Evolutionary conservation across 2,797 vertebrate species (phyloP), one percentile per base, ranked within the genome.

Genomic region (Eleutherodactylus coqui): DNA sequence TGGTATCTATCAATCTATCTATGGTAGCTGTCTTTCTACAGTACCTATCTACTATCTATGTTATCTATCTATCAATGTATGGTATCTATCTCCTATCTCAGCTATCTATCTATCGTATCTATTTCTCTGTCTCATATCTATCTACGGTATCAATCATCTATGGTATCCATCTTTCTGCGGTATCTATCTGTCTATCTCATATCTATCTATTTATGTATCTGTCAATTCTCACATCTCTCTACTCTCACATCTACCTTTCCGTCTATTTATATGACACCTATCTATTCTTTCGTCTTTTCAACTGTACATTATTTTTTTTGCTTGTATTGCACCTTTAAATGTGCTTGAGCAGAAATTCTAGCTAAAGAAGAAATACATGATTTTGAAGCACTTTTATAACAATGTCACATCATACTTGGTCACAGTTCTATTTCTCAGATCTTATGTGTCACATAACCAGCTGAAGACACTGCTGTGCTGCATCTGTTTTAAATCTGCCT

Each of bases 401-500:
- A 84, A 84, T 81, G 69, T 81, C 70, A 84, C 82, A 84, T 79
- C 82, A 87, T 80, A 85, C 70, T 84, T 87, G 86, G 86, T 87
- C 82, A 87, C 86, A 87, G 82, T 67, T 87, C 82, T 87, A 17
- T 84, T 85, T 84, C 86, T 84, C 58, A 76, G 86, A 84, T 84
- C 77, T 80, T 69, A 87, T 85, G 82, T 87, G 86, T 85, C 82
- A 87, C 86, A 84, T 87, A 84, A 81, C 76, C 86, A 87, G 82
- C 82, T 87, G 86, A 84, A 87, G 76, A 79, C 36, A 84, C 86
- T 87, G 86, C 86, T 87, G 86, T 87, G 86, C 82, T 87, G 82
- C 86, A 87, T 87, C 86, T 84, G 86, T 85, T 84, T 87, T 87
- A 85, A 87, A 87, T 79, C 82, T 85, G 82, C 58, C 84, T 84